Conservation (phyloP, 2,888 invertebrate genomes). For the Prosopocoilus inquinatus region DNA sequence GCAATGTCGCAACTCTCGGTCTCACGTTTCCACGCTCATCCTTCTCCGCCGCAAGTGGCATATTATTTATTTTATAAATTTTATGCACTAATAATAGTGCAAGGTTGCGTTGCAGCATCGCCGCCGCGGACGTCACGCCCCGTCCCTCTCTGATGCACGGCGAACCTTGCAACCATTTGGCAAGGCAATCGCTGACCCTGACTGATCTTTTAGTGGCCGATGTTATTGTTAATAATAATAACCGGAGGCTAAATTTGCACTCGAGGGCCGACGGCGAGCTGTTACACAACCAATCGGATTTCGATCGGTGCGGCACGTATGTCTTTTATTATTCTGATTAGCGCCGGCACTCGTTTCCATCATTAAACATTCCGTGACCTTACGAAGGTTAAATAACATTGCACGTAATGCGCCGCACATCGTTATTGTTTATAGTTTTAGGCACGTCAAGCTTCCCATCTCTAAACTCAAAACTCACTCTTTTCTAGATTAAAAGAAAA, state of each 20-base stretch:
- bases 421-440: too few species aligned
- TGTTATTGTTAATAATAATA: slow-evolving; percentile 21
- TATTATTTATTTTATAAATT: slow-evolving; percentile 23
- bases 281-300: too few species aligned
- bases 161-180: slow-evolving; percentile 35
- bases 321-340: too few species aligned
- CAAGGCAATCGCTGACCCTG: slow-evolving; percentile 29
- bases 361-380: too few species aligned
- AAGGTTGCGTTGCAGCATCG: slow-evolving; percentile 34
- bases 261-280: neutral
- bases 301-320: too few species aligned
- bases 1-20: too few species aligned
- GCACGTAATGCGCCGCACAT: too few species aligned
- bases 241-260: slow-evolving; percentile 6
- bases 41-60: slow-evolving; percentile 1
- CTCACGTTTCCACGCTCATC: neutral
- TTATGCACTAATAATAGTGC: slow-evolving; percentile 52
- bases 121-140: slow-evolving; percentile 24
- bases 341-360: too few species aligned
- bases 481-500: too few species aligned
- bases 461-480: too few species aligned
- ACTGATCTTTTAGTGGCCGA: slow-evolving; percentile 28
- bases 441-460: too few species aligned
- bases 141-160: slow-evolving; percentile 10
- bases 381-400: too few species aligned